phyloP scores from a whole-genome alignment of 1,140 invertebrate genomes.

The Gryon sp. region DNA sequence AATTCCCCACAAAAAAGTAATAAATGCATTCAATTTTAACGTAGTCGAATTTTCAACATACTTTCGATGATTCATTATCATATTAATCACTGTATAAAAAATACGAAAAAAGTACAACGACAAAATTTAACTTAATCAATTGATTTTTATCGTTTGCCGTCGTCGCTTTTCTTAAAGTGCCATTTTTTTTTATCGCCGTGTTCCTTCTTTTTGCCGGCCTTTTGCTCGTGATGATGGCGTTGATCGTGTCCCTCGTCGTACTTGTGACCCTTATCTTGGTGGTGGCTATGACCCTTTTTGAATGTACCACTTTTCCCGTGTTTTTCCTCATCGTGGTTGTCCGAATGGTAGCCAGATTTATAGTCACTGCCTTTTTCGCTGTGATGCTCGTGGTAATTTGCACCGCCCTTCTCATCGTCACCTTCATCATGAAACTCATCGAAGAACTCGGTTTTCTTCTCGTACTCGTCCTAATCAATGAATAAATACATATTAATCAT shows the following conservation, averaged over 20 bases:
- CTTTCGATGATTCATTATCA: too few relatives aligned
- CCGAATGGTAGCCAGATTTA: constrained; percentile 78
- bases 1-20: too few relatives aligned
- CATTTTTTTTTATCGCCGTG: constrained; percentile 47
- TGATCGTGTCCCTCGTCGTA: constrained; percentile 74
- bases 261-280: constrained; percentile 81
- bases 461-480: constrained; percentile 75
- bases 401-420: constrained; percentile 73
- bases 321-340: constrained; percentile 78
- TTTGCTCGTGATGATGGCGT: constrained; percentile 68
- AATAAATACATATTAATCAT: background rate
- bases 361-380: constrained; percentile 75
- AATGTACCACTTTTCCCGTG: constrained; percentile 82
- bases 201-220: constrained; percentile 79
- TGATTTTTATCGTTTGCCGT: background rate
- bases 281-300: constrained; percentile 81
- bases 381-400: constrained; percentile 70
- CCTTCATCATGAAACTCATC: constrained; percentile 79
- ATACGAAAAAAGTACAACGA: too few relatives aligned
- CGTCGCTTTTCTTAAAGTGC: constrained; percentile 37
- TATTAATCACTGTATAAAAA: too few relatives aligned
- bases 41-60: too few relatives aligned
- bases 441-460: constrained; percentile 79
- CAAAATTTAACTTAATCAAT: background rate
- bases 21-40: too few relatives aligned